Conservation (phyloP, 1,140 invertebrate species). For the Acromyrmex charruanus region DNA sequence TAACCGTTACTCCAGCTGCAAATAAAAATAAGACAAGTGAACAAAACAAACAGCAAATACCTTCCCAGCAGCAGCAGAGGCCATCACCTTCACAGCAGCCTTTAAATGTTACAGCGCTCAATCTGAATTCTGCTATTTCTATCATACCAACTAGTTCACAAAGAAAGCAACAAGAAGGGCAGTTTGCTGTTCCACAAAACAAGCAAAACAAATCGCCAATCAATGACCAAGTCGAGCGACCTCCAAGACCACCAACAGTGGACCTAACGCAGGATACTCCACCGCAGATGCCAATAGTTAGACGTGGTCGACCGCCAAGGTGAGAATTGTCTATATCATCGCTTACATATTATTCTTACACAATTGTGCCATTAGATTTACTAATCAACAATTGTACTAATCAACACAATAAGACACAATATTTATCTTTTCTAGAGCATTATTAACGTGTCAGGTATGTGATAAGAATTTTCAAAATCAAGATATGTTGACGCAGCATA, state of each 20-base stretch:
- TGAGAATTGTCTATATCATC: conserved; percentile 39
- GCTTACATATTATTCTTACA: neutral
- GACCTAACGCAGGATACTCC: conserved; percentile 87
- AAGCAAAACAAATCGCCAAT: conserved; percentile 79
- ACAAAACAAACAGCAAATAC: conserved; percentile 77
- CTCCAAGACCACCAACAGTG: conserved; percentile 87
- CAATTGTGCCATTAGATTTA: conserved; percentile 15
- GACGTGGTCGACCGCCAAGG: conserved; percentile 84
- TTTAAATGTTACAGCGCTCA: conserved; percentile 86
- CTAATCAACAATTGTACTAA: neutral
- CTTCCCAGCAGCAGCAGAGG: conserved; percentile 74
- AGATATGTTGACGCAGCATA: conserved; percentile 86
- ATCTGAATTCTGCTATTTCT: conserved; percentile 91
- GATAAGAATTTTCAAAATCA: conserved; percentile 87
- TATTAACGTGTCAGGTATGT: conserved; percentile 86
- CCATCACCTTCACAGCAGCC: conserved; percentile 73
- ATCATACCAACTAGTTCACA: conserved; percentile 88
- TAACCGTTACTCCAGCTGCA: conserved; percentile 90
- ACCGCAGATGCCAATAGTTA: conserved; percentile 74
- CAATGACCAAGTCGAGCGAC: conserved; percentile 84
- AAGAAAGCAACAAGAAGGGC: conserved; percentile 82
- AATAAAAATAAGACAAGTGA: conserved; percentile 84
- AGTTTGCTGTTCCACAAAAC: conserved; percentile 86
- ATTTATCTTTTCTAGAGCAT: conserved; percentile 69
- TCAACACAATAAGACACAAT: neutral